Conservation (phyloP, 1,140 invertebrate genomes). For the Delia radicum region DNA sequence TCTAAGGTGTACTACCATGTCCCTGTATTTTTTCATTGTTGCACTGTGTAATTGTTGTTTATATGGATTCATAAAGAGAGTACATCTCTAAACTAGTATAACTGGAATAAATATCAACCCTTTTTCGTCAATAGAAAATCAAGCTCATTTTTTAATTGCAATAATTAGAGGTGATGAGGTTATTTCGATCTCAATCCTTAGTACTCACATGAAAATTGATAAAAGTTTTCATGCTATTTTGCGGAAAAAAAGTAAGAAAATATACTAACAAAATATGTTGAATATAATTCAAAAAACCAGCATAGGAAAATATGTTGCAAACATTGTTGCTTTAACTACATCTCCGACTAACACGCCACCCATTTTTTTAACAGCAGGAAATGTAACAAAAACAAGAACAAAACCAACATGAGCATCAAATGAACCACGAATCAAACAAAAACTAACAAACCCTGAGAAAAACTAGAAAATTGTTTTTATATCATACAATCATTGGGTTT, state of each 20-base stretch:
- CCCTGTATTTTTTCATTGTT: too few species aligned
- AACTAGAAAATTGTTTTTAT: neutral
- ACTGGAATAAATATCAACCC: too few species aligned
- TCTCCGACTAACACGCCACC: neutral
- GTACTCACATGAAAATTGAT: neutral
- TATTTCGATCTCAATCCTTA: too few species aligned
- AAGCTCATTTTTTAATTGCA: too few species aligned
- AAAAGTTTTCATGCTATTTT: neutral
- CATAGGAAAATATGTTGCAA: neutral
- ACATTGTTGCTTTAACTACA: neutral
- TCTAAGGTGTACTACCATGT: too few species aligned
- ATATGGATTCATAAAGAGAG: too few species aligned
- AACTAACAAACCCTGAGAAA: neutral
- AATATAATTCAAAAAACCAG: neutral
- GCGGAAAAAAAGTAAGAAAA: neutral
- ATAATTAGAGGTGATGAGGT: too few species aligned
- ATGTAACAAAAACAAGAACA: neutral
- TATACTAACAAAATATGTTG: too few species aligned
- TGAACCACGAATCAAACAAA: neutral
- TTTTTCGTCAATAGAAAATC: too few species aligned
- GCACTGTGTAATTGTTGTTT: too few species aligned
- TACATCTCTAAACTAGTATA: too few species aligned
- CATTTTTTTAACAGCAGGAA: neutral
- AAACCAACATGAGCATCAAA: neutral
- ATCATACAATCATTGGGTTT: neutral